Evolutionary conservation across 2,888 invertebrate species (phyloP).

Genomic region (Pyrrhia umbra): DNA sequence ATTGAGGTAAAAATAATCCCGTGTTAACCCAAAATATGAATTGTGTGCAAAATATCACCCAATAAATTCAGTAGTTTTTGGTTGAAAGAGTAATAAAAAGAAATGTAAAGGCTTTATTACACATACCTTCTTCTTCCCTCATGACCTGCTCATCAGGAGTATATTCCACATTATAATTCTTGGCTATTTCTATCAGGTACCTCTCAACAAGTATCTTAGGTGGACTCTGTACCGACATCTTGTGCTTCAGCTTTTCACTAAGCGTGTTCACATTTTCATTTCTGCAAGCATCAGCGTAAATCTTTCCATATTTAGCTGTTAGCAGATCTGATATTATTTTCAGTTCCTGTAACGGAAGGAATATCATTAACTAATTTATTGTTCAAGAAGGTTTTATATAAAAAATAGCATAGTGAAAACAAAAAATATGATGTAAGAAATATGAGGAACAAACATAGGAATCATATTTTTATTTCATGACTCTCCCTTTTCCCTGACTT

Average conservation of each 20-base stretch:
- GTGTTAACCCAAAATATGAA: no score
- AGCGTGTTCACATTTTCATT: conserved; percentile 95
- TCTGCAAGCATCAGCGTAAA: conserved; percentile 97
- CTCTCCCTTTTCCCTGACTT: no score
- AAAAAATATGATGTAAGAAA: no score
- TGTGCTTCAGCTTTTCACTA: conserved; percentile 97
- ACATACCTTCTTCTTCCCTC: conserved; percentile 92
- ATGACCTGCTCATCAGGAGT: conserved; percentile 98
- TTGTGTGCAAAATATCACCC: no score
- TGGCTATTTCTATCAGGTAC: conserved; percentile 98
- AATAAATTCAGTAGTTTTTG: no score
- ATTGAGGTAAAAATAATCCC: no score
- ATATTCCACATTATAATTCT: conserved; percentile 98
- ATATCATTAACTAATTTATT: no score
- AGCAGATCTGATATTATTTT: conserved; percentile 97
- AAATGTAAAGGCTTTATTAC: background rate
- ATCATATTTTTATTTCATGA: no score
- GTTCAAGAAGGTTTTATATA: no score
- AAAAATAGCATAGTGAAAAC: no score
- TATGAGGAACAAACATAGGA: no score
- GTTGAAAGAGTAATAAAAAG: no score
- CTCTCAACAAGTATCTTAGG: conserved; percentile 98
- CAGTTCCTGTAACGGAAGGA: conserved; percentile 87
- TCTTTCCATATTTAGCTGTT: conserved; percentile 97
- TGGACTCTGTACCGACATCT: conserved; percentile 98